Evolutionary conservation across 2,888 invertebrate genomes (phyloP).

Genomic region (Hydraecia micacea): DNA sequence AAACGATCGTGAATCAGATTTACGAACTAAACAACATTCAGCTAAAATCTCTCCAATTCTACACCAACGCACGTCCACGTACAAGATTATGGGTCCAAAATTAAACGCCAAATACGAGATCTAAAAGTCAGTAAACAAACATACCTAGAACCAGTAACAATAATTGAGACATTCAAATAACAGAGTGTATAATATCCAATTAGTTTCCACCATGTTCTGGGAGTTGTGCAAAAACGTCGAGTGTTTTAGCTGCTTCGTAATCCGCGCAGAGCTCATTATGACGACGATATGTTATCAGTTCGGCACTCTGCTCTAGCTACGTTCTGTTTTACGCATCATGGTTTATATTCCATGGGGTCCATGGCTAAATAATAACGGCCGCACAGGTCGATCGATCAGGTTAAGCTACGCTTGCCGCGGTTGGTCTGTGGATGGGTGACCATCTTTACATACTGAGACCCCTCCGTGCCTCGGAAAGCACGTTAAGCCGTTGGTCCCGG

Average conservation of each 20-base stretch:
- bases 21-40: constrained; percentile 3
- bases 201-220: constrained; percentile 36
- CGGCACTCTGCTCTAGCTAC: constrained; percentile 13
- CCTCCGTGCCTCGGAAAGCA: no score
- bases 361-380: no score
- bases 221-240: constrained; percentile 36
- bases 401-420: no score
- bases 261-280: constrained; percentile 13
- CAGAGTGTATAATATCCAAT: constrained; percentile 41
- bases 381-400: no score
- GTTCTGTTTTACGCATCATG: constrained; percentile 1
- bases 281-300: constrained; percentile 7
- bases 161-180: constrained; percentile 53
- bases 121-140: constrained; percentile 55
- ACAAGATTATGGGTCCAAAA: constrained; percentile 30
- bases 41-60: not conserved
- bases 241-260: constrained; percentile 17
- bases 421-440: no score
- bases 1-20: constrained; percentile 3
- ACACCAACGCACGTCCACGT: constrained; percentile 27
- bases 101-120: constrained; percentile 41
- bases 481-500: no score
- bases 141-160: constrained; percentile 42
- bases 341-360: no score
- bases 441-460: no score